A percentile compares a stretch with the other conserved stretches of the same genome.
Evolutionary conservation across 2,113 vertebrate species (phyloP).

Genomic region (Xerus inauris): DNA sequence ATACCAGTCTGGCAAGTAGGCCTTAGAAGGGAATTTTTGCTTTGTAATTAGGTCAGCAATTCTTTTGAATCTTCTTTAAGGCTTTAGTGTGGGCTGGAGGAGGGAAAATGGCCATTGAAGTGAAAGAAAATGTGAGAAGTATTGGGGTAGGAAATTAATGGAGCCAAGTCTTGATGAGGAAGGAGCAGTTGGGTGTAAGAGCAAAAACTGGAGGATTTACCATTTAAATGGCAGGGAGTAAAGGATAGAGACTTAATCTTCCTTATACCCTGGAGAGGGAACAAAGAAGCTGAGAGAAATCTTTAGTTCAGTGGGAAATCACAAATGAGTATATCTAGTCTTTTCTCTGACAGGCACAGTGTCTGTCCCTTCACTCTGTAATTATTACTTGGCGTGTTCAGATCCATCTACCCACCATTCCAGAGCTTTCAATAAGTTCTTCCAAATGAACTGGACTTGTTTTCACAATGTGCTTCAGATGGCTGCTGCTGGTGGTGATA

Average conservation of each 20-base stretch:
- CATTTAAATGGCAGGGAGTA: background rate
- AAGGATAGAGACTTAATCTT: background rate
- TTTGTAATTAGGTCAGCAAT: background rate
- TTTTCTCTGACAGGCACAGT: background rate
- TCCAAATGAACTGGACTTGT: background rate
- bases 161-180: background rate
- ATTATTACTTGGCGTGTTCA: background rate
- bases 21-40: background rate
- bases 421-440: background rate
- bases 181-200: background rate
- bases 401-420: background rate
- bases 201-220: background rate
- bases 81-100: background rate
- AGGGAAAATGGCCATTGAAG: background rate
- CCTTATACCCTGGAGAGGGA: background rate
- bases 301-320: background rate
- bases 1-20: background rate
- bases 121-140: background rate
- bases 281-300: background rate
- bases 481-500: background rate
- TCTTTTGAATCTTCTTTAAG: background rate
- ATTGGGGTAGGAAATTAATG: background rate
- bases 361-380: background rate
- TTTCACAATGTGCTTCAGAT: background rate
- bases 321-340: background rate